Conservation (phyloP, 2,888 invertebrate species). For the Dione vanillae region DNA sequence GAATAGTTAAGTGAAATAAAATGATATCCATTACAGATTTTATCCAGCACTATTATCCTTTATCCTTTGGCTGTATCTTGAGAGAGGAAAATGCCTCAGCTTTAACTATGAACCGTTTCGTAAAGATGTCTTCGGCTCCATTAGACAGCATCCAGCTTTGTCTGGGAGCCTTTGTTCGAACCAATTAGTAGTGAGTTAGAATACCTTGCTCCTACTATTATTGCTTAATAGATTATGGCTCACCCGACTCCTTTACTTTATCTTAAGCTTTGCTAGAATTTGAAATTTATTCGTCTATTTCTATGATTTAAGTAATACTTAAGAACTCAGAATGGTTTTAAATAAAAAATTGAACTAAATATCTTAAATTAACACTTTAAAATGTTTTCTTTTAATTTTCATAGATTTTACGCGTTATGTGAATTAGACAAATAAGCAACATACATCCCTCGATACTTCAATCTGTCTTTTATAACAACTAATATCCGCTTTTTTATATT, state of each 20-base stretch:
- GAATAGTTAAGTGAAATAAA: slow-evolving; percentile 41
- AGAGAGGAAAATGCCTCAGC: slow-evolving; percentile 42
- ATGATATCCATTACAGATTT: slow-evolving; percentile 42
- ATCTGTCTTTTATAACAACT: no score
- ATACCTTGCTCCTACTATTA: slow-evolving; percentile 56
- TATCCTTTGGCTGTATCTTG: slow-evolving; percentile 44
- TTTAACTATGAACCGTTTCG: slow-evolving; percentile 50
- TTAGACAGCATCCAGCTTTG: slow-evolving; percentile 61
- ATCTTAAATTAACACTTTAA: neutral
- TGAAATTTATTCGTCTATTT: slow-evolving; percentile 35
- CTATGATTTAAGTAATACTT: slow-evolving; percentile 8
- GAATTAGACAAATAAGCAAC: no score
- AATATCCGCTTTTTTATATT: no score
- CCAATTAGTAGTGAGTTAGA: slow-evolving; percentile 63
- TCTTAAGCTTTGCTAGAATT: slow-evolving; percentile 49
- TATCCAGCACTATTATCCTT: slow-evolving; percentile 44
- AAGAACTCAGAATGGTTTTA: neutral
- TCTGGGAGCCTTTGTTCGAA: slow-evolving; percentile 69
- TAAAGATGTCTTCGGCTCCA: slow-evolving; percentile 64
- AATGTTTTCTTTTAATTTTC: no score
- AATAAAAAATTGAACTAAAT: neutral
- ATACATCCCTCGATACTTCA: no score
- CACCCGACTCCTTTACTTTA: slow-evolving; percentile 57
- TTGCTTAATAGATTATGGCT: slow-evolving; percentile 73
- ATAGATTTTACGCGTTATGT: no score